Evolutionary conservation across 92 coral and sea anemone genomes (phyloP).

Genomic region (Zoanthus gigantus): DNA sequence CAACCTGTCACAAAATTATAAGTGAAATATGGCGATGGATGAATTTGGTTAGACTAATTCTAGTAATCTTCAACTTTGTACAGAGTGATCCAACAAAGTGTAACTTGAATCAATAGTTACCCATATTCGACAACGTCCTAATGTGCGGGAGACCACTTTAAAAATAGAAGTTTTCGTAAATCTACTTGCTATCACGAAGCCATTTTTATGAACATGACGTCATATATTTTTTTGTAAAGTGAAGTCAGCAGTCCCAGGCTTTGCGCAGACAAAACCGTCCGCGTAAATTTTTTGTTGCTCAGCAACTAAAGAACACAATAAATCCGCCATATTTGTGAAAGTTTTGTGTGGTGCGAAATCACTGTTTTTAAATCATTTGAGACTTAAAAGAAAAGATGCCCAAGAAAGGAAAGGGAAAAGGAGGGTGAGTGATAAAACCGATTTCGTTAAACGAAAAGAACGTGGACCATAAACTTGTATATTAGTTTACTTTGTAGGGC

Average conservation of each 20-base stretch:
- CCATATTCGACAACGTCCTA: conserved; percentile 30
- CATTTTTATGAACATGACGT: conserved; percentile 27
- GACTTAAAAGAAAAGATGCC: conserved; percentile 62
- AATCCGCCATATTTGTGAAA: conserved; percentile 21
- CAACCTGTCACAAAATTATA: conserved; percentile 77
- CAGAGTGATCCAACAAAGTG: not conserved
- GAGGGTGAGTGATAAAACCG: conserved; percentile 25
- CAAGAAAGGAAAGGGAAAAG: conserved; percentile 92
- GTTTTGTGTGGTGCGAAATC: not conserved
- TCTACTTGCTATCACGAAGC: not conserved
- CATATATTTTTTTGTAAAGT: conserved; percentile 19
- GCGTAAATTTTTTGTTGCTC: not conserved
- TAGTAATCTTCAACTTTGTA: not conserved
- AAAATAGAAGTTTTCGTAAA: conserved; percentile 24
- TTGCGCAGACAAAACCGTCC: not conserved
- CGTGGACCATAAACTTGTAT: no score
- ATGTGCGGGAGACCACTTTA: not conserved
- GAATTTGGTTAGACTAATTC: not conserved
- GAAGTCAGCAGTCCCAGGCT: conserved; percentile 30
- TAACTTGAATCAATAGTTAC: not conserved
- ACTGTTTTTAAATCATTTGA: not conserved
- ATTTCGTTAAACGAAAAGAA: not conserved
- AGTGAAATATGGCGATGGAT: not conserved
- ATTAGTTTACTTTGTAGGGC: no score
- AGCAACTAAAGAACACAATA: conserved; percentile 25